Percentiles rank a stretch among this genome's conserved stretches.
phyloP scores from a whole-genome alignment of 2,888 invertebrate species.

The Copidosoma aretas region DNA sequence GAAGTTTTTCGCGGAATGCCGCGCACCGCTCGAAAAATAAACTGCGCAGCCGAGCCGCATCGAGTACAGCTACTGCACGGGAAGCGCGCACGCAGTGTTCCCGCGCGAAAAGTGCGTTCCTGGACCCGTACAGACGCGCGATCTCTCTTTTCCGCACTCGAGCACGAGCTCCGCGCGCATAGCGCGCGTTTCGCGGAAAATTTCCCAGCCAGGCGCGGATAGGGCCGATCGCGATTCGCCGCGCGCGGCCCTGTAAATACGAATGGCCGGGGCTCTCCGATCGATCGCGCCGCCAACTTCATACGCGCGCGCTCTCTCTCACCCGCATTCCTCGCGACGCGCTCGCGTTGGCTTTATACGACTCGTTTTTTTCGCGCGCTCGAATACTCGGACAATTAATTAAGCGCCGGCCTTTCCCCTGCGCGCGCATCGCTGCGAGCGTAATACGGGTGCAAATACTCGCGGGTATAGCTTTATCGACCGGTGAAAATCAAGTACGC shows the following conservation, averaged over 20 bases:
- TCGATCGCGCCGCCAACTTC: slow-evolving; percentile 34
- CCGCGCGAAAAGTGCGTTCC: not conserved
- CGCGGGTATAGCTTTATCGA: not conserved
- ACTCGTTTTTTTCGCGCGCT: not conserved
- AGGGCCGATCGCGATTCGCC: slow-evolving; percentile 44
- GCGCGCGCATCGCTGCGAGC: not conserved
- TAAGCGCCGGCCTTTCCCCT: slow-evolving; percentile 2
- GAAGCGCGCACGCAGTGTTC: not conserved
- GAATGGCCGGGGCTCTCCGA: slow-evolving; percentile 40
- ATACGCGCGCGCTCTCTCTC: slow-evolving; percentile 14
- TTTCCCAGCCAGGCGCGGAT: not conserved
- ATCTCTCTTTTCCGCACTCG: not conserved
- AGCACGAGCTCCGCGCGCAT: slow-evolving; percentile 18
- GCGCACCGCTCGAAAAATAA: slow-evolving; percentile 23
- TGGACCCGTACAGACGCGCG: no score
- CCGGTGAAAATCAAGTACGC: not conserved
- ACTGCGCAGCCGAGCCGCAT: not conserved
- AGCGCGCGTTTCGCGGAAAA: not conserved
- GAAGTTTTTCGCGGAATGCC: not conserved
- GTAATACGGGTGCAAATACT: not conserved
- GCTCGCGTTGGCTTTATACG: slow-evolving; percentile 1
- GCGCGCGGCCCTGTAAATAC: slow-evolving; percentile 45
- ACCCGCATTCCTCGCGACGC: slow-evolving; percentile 6
- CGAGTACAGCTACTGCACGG: not conserved
- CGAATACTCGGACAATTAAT: slow-evolving; percentile 9